phyloP scores from a whole-genome alignment of 2,888 invertebrate genomes.

The Byasa hedistus region DNA sequence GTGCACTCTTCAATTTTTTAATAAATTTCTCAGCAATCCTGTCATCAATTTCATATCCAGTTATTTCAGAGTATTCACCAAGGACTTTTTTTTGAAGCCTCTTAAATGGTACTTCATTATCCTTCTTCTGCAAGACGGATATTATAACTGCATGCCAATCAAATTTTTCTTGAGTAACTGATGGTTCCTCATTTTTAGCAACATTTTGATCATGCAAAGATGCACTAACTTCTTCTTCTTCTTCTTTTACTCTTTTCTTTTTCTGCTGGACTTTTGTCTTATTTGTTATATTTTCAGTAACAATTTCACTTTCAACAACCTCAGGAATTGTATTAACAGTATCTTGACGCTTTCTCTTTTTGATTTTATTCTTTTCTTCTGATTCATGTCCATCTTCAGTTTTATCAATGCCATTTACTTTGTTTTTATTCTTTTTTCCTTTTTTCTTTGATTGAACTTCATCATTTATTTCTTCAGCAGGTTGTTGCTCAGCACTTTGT shows the following conservation, averaged over 20 bases:
- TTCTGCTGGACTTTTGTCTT: slow-evolving; percentile 58
- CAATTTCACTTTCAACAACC: slow-evolving; percentile 41
- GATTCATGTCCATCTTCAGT: slow-evolving; percentile 33
- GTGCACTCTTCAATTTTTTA: slow-evolving; percentile 84
- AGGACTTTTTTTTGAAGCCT: slow-evolving; percentile 88
- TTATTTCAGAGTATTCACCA: slow-evolving; percentile 80
- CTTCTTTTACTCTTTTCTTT: slow-evolving; percentile 58
- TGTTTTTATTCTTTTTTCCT: slow-evolving; percentile 69
- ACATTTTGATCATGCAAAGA: slow-evolving; percentile 73
- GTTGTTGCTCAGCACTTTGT: slow-evolving; percentile 56
- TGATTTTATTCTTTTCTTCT: slow-evolving; percentile 59
- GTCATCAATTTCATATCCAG: slow-evolving; percentile 76
- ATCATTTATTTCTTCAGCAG: slow-evolving; percentile 41
- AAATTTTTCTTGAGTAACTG: slow-evolving; percentile 59
- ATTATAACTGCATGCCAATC: slow-evolving; percentile 75
- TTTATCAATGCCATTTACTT: slow-evolving; percentile 48
- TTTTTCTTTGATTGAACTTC: slow-evolving; percentile 53
- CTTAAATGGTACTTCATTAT: slow-evolving; percentile 84
- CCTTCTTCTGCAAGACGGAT: slow-evolving; percentile 73
- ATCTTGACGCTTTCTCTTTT: slow-evolving; percentile 69
- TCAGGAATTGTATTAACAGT: slow-evolving; percentile 54
- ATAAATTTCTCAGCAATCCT: slow-evolving; percentile 85
- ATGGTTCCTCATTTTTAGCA: slow-evolving; percentile 61
- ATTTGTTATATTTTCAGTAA: slow-evolving; percentile 40
- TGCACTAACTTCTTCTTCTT: slow-evolving; percentile 55